phyloP scores from a whole-genome alignment of 2,888 invertebrate species.

The Orchesellides sinensis region DNA sequence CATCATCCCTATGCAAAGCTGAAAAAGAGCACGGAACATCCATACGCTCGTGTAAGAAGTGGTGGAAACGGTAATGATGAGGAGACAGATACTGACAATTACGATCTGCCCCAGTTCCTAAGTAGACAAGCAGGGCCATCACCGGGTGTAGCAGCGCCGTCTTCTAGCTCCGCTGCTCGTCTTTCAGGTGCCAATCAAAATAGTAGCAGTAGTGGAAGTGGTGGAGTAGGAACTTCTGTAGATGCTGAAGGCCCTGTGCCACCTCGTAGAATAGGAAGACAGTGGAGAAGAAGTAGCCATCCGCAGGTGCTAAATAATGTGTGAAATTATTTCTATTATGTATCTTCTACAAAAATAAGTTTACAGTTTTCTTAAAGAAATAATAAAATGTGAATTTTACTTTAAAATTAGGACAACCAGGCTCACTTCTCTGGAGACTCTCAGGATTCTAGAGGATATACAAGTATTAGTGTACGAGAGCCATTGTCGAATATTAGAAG shows the following conservation, averaged over 20 bases:
- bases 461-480: constrained; percentile 93
- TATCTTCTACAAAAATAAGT: too few species aligned
- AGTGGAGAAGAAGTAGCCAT: constrained; percentile 70
- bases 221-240: constrained; percentile 36
- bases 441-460: constrained; percentile 92
- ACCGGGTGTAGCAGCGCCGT: not conserved
- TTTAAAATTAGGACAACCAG: constrained; percentile 67
- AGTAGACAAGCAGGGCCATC: constrained; percentile 50
- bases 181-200: constrained; percentile 38
- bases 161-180: constrained; percentile 8
- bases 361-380: too few species aligned
- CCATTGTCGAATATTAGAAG: constrained; percentile 88
- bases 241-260: constrained; percentile 70
- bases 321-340: not conserved
- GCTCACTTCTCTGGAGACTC: constrained; percentile 92
- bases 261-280: constrained; percentile 70
- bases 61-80: constrained; percentile 65
- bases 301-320: constrained; percentile 53
- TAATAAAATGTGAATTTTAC: not conserved
- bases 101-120: constrained; percentile 73
- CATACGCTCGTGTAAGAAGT: constrained; percentile 76
- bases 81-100: constrained; percentile 75
- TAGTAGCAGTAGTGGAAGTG: constrained; percentile 39
- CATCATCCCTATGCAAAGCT: constrained; percentile 87
- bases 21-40: constrained; percentile 78